Evolutionary conservation across 2,113 vertebrate species (phyloP).

Genomic region (Eurypyga helias): DNA sequence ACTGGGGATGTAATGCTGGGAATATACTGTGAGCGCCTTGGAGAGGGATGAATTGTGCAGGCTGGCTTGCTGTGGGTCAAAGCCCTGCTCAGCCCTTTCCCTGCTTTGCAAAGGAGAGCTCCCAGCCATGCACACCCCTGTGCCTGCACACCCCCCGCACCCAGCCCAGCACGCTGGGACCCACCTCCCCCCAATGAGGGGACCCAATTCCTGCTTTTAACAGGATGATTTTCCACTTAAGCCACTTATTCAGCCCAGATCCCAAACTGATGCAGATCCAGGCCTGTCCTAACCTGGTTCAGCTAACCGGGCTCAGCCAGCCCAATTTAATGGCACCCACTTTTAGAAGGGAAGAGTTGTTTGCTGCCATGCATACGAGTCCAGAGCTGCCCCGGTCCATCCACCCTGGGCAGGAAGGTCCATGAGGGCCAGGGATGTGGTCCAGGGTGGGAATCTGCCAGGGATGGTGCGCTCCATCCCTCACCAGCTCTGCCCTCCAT

Average conservation of each 20-base stretch:
- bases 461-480: neutral
- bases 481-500: neutral
- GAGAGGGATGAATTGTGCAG: neutral
- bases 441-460: neutral
- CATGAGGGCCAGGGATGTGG: rapidly evolving
- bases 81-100: neutral
- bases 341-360: neutral
- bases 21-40: neutral
- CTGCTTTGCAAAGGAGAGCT: neutral
- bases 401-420: neutral
- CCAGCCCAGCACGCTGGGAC: rapidly evolving
- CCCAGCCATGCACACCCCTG: no score
- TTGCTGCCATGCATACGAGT: neutral
- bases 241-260: neutral
- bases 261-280: neutral
- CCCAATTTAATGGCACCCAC: neutral
- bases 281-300: neutral
- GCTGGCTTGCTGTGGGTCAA: neutral
- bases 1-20: neutral
- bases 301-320: neutral
- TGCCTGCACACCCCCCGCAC: rapidly evolving
- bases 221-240: neutral
- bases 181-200: neutral
- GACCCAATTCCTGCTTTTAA: neutral
- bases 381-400: neutral